Base-by-base conservation (phyloP, 2,797 vertebrate genomes). In the Danio kyathit region DNA sequence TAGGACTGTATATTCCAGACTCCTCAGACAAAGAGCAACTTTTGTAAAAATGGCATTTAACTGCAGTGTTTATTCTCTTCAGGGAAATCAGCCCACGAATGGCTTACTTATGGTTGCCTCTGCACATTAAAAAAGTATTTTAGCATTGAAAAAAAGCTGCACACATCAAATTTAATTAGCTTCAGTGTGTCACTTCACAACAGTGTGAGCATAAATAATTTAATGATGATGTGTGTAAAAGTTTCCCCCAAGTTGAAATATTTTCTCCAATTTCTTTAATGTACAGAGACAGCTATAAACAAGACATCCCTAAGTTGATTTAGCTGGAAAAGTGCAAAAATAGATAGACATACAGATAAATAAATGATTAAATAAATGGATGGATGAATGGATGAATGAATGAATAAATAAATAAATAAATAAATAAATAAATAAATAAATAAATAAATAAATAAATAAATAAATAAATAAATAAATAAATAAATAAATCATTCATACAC, bases 121-220 rank as follows among this genome's bases (percentile, higher is more conserved):
- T 78, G 76, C 54, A 70, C 29, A 78, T 69, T 43, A 29, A 70
- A 78, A 70, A 69, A 41, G n/a, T 9, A 48, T 49, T 67, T 10
- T 59, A 70, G 60, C 65, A 21, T 40, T 51, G 56, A 16, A 59
- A 40, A 40, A 65, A 77, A 60, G 43, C 5, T 56, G n/a, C 11
- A 48, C 49, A 48, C 12, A 59, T 78, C 65, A 70, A 12, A 49
- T 78, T 60, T 69, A 70, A 78, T 78, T 69, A 78, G 65, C 65
- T 60, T 78, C 44, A 70, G n/a, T 59, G 21, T 51, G 43, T 78
- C 76, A 60, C 54, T 41, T 78, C 4, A 67, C 76, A 78, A 60
- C 0, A 8, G 70, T 40, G 43, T 16, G 12, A 69, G 46, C 29
- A 51, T 78, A 54, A 38, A 78, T 60, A 70, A 69, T 77, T 67